Conservation (phyloP, 2,113 vertebrate species). For the Halcyon malimbica region DNA sequence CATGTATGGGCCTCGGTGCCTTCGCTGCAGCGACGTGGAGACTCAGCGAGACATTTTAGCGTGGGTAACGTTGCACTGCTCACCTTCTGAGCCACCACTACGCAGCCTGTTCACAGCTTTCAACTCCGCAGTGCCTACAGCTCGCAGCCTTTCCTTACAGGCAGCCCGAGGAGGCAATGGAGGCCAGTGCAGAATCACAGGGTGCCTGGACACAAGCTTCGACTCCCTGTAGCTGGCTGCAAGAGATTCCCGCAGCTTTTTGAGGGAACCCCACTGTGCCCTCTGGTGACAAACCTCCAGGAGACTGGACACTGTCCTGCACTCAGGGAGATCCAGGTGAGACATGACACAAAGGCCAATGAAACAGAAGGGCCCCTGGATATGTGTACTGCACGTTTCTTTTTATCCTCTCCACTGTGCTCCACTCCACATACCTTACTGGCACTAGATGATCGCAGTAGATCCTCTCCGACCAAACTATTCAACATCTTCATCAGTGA, state of each 20-base stretch:
- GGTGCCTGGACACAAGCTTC: neutral
- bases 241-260: neutral
- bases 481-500: neutral
- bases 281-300: neutral
- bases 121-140: neutral
- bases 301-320: neutral
- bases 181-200: neutral
- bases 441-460: neutral
- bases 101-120: no score
- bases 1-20: accelerated
- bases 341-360: accelerated
- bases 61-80: accelerated
- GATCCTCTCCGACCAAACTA: neutral
- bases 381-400: accelerated
- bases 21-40: neutral
- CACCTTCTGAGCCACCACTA: neutral
- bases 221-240: neutral
- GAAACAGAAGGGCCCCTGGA: neutral
- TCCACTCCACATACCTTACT: neutral
- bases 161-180: neutral
- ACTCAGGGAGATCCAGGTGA: neutral
- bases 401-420: neutral
- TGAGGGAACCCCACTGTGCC: neutral
- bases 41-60: neutral
- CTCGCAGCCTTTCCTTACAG: accelerated